phyloP scores from a whole-genome alignment of 2,113 vertebrate genomes.

The Labrus mixtus region DNA sequence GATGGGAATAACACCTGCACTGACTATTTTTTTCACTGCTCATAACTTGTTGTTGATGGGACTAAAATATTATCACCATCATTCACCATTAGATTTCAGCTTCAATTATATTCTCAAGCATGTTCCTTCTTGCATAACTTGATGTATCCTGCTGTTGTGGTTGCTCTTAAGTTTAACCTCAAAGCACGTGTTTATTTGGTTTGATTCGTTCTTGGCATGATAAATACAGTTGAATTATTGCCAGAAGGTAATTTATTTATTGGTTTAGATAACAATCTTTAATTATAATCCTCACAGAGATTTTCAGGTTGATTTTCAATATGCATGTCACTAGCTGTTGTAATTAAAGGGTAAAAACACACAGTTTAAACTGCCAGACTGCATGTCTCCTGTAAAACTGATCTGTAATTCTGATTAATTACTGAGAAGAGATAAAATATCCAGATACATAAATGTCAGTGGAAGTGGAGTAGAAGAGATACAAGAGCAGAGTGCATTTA shows the following conservation, averaged over 20 bases:
- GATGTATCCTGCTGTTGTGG: conserved; percentile 24
- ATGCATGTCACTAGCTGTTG: conserved; percentile 30
- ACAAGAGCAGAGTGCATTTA: neutral
- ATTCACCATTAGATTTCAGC: conserved; percentile 15
- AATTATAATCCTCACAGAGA: neutral
- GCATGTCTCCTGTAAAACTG: conserved; percentile 40
- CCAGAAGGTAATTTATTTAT: conserved; percentile 11
- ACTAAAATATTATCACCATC: neutral
- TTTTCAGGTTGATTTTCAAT: neutral
- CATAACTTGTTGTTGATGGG: no score
- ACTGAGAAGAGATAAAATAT: neutral
- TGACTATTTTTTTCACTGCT: neutral
- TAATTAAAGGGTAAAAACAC: conserved; percentile 32
- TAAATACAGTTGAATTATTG: neutral
- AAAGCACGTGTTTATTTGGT: neutral
- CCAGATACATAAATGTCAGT: neutral
- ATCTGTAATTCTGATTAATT: conserved; percentile 40
- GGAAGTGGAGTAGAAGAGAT: no score
- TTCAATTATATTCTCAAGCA: conserved; percentile 26
- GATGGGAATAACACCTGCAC: neutral
- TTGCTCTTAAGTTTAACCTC: neutral
- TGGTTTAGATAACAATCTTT: neutral
- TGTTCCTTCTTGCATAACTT: conserved; percentile 41
- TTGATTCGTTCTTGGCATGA: conserved; percentile 26
- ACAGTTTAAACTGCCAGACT: conserved; percentile 39